Conservation (phyloP, 2,888 invertebrate species). For the Caenorhabditis macrosperma region DNA sequence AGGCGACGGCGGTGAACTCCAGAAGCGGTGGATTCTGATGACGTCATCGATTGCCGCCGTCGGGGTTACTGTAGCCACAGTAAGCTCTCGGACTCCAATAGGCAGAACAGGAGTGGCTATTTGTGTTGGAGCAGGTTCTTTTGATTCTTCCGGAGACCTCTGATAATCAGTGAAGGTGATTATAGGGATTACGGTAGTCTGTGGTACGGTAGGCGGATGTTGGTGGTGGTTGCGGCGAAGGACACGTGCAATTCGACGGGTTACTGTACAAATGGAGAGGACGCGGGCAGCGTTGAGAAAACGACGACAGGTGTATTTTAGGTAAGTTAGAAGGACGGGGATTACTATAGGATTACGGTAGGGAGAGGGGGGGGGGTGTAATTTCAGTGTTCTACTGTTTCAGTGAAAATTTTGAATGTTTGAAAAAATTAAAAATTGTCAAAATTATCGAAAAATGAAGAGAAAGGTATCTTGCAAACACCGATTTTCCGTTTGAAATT, state of each 20-base stretch:
- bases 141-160: not conserved
- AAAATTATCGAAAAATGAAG: not conserved
- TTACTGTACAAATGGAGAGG: constrained; percentile 25
- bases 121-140: not conserved
- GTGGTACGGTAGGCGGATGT: constrained; percentile 1
- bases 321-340: constrained; percentile 7
- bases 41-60: not conserved
- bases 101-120: not conserved
- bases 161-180: not conserved
- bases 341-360: not conserved
- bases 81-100: too few relatives aligned
- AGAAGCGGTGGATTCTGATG: too few relatives aligned
- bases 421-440: not conserved
- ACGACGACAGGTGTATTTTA: constrained; percentile 32
- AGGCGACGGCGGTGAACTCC: not conserved
- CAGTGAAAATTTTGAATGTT: too few relatives aligned
- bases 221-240: constrained; percentile 5
- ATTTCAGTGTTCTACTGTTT: too few relatives aligned
- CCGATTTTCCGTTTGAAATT: not conserved
- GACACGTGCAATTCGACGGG: not conserved
- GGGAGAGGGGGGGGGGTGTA: too few relatives aligned
- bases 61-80: constrained; percentile 5
- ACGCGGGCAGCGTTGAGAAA: constrained; percentile 7
- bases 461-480: not conserved
- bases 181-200: not conserved